These are phyloP conservation scores for Drosophila emarginata DNA, from an alignment of 2,888 invertebrate species.

Conservation along the genomic window DNA sequence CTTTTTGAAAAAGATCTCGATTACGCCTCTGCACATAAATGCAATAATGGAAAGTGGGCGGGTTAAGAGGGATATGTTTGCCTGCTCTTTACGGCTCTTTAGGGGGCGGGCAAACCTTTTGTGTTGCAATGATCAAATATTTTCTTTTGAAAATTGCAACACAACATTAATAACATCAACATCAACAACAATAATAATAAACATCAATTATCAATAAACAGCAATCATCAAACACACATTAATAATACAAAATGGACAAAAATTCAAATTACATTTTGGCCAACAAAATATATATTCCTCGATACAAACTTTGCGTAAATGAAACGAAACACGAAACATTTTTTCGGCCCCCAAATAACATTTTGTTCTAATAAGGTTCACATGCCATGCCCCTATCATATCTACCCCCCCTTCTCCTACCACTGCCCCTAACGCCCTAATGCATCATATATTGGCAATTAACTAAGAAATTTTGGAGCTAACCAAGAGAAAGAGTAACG, in stretches of 20 bases:
- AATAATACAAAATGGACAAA: conserved; percentile 23
- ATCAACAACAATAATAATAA: conserved; percentile 44
- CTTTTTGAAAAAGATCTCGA: neutral
- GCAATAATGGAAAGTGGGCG: conserved; percentile 79
- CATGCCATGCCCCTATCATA: conserved; percentile 23
- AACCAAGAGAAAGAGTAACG: conserved; percentile 31
- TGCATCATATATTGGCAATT: conserved; percentile 4
- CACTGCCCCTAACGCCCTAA: neutral
- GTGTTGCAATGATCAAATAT: conserved; percentile 36
- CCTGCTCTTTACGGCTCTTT: conserved; percentile 44
- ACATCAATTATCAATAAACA: conserved; percentile 11
- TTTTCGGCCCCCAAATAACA: conserved; percentile 62
- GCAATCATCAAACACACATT: conserved; percentile 26
- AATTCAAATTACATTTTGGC: conserved; percentile 5
- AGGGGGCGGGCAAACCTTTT: conserved; percentile 54
- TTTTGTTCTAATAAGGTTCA: conserved; percentile 50
- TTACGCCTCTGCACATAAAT: conserved; percentile 53
- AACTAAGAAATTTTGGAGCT: conserved; percentile 15
- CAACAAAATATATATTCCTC: conserved; percentile 52
- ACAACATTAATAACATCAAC: conserved; percentile 35
- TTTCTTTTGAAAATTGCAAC: conserved; percentile 20
- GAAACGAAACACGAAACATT: conserved; percentile 8
- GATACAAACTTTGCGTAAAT: conserved; percentile 23
- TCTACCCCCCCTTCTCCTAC: neutral
- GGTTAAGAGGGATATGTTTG: conserved; percentile 79